These are phyloP conservation scores for Piscicola geometra DNA, from an alignment of 2,888 invertebrate species.

Conservation along the genomic window DNA sequence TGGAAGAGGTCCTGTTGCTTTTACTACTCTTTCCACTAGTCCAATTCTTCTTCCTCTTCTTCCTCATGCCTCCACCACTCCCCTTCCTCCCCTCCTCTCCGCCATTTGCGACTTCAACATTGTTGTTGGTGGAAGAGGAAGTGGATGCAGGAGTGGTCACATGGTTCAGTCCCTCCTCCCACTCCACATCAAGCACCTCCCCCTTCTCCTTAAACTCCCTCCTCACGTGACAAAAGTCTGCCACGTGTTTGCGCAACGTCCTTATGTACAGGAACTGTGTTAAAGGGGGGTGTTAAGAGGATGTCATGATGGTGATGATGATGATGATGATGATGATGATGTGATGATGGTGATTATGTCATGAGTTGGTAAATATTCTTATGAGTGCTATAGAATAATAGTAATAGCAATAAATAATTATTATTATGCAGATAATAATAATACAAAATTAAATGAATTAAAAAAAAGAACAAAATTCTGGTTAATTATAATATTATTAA, in stretches of 20 bases:
- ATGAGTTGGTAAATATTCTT: no score
- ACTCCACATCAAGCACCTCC: conserved; percentile 40
- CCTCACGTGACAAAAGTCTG: conserved; percentile 50
- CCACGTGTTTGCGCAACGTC: conserved; percentile 53
- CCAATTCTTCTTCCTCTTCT: background rate
- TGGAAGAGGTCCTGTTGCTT: background rate
- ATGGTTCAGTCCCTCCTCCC: conserved; percentile 39
- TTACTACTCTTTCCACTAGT: background rate
- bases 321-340: no score
- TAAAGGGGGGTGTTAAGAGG: no score
- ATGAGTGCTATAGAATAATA: no score
- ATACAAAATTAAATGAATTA: no score
- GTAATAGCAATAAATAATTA: no score
- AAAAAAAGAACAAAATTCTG: no score
- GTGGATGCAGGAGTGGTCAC: background rate
- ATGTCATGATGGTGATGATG: no score
- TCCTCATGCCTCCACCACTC: conserved; percentile 3
- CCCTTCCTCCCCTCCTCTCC: background rate
- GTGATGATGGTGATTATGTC: no score
- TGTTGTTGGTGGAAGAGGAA: background rate
- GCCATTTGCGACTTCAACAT: background rate
- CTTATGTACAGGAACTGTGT: conserved; percentile 52
- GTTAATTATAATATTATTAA: no score
- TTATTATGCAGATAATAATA: no score
- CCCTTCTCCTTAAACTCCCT: conserved; percentile 43